phyloP scores from a whole-genome alignment of 2,797 vertebrate species.

The Crenichthys baileyi region DNA sequence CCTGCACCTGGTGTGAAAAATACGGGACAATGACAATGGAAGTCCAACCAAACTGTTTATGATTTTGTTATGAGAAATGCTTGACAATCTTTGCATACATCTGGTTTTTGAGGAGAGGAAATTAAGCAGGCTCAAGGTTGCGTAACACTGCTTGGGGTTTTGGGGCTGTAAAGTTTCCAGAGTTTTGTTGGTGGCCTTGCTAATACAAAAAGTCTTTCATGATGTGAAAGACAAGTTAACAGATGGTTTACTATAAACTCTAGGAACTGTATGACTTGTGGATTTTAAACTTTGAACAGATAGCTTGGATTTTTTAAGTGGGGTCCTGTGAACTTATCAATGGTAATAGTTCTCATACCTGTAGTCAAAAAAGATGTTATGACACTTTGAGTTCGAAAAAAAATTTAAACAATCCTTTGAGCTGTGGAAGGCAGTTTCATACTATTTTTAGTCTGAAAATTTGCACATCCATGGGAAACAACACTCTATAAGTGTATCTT shows the following conservation, averaged over 20 bases:
- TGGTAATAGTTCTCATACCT: not conserved
- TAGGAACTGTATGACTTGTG: not conserved
- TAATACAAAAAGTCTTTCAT: constrained; percentile 60
- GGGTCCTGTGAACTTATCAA: not conserved
- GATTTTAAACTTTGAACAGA: not conserved
- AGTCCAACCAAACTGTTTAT: constrained; percentile 28
- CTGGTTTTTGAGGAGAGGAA: constrained; percentile 53
- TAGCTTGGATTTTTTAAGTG: not conserved
- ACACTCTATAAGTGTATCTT: too few relatives aligned
- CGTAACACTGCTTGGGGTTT: constrained; percentile 51
- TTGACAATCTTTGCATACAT: constrained; percentile 57
- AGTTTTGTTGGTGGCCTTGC: constrained; percentile 66
- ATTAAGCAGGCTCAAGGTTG: constrained; percentile 45
- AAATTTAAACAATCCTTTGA: too few relatives aligned
- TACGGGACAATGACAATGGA: constrained; percentile 20
- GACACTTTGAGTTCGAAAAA: too few relatives aligned
- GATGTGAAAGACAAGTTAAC: constrained; percentile 52
- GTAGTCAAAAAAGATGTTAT: not conserved
- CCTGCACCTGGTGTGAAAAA: constrained; percentile 8
- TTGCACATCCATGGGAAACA: too few relatives aligned
- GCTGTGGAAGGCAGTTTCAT: too few relatives aligned
- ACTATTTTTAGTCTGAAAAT: too few relatives aligned
- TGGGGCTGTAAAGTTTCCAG: constrained; percentile 49
- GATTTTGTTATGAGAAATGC: constrained; percentile 42
- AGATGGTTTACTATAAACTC: not conserved